Evolutionary conservation across 2,113 vertebrate genomes (phyloP).

Genomic region (Emydocephalus ijimae): DNA sequence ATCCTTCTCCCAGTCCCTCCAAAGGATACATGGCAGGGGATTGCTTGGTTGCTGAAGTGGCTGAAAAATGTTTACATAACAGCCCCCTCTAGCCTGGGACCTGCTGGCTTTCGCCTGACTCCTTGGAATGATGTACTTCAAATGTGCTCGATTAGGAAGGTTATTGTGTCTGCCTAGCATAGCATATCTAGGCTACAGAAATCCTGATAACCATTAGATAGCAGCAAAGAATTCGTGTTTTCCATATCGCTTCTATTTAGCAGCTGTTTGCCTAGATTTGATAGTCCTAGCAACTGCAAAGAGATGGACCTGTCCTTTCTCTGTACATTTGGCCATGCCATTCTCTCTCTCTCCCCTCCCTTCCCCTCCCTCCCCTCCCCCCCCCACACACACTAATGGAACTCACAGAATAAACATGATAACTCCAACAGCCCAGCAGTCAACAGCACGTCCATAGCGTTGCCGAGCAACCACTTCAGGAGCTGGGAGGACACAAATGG

Average conservation of each 20-base stretch:
- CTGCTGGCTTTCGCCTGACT: background rate
- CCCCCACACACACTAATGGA: background rate
- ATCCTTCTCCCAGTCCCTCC: background rate
- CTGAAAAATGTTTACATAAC: background rate
- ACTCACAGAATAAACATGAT: constrained; percentile 85
- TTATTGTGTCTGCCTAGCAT: background rate
- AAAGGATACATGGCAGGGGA: background rate
- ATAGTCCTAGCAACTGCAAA: background rate
- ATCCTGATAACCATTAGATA: background rate
- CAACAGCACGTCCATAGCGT: constrained; percentile 80
- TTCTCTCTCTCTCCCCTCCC: too few relatives aligned
- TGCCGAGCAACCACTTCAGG: constrained; percentile 83
- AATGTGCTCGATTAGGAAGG: background rate
- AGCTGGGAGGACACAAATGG: constrained; percentile 60
- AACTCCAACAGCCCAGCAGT: constrained; percentile 85
- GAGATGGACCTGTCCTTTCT: background rate
- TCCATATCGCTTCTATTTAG: background rate
- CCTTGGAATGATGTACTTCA: background rate
- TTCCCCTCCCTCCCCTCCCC: fast-evolving
- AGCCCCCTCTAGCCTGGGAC: background rate
- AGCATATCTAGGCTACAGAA: background rate
- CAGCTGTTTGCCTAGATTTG: background rate
- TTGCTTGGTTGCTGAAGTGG: background rate
- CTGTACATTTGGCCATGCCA: background rate
- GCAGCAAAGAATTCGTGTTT: background rate